A percentile compares a stretch with the other conserved stretches of the same genome.
Evolutionary conservation across 37 sponge, comb jelly and placozoan genomes (phyloP).

Genomic region (Beroe ovata): DNA sequence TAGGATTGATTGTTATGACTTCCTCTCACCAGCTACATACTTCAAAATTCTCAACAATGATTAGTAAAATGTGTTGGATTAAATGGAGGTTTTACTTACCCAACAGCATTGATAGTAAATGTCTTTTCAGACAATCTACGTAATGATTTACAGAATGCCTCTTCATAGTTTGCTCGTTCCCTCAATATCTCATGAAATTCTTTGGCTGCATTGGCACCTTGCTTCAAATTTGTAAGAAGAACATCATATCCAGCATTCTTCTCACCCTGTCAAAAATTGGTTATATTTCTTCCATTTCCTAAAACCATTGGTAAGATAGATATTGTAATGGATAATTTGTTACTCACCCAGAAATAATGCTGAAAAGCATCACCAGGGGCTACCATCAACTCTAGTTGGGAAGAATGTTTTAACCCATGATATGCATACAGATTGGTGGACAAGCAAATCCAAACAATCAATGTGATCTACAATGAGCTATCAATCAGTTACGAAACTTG

Average conservation of each 20-base stretch:
- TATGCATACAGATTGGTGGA: neutral
- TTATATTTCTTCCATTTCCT: too few relatives aligned
- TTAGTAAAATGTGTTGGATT: neutral
- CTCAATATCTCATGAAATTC: conserved; percentile 63
- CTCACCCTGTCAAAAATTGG: too few relatives aligned
- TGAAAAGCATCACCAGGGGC: conserved; percentile 62
- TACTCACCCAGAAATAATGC: conserved; percentile 66
- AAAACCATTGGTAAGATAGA: too few relatives aligned
- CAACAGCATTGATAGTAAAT: conserved; percentile 31
- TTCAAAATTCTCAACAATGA: too few relatives aligned
- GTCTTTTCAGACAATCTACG: conserved; percentile 38
- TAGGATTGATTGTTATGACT: too few relatives aligned
- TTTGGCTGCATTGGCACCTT: conserved; percentile 45
- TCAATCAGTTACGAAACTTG: too few relatives aligned
- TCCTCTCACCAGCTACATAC: too few relatives aligned
- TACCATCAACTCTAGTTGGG: conserved; percentile 21
- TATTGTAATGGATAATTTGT: too few relatives aligned
- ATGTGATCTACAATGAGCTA: neutral
- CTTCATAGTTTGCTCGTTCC: conserved; percentile 48
- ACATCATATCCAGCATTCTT: conserved; percentile 67
- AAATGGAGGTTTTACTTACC: neutral
- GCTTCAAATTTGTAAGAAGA: conserved; percentile 56
- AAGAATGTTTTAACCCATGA: neutral
- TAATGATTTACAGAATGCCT: conserved; percentile 42
- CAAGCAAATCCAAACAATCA: neutral